Evolutionary conservation across 2,888 invertebrate species (phyloP).

Genomic region (Nomada fabriciana): DNA sequence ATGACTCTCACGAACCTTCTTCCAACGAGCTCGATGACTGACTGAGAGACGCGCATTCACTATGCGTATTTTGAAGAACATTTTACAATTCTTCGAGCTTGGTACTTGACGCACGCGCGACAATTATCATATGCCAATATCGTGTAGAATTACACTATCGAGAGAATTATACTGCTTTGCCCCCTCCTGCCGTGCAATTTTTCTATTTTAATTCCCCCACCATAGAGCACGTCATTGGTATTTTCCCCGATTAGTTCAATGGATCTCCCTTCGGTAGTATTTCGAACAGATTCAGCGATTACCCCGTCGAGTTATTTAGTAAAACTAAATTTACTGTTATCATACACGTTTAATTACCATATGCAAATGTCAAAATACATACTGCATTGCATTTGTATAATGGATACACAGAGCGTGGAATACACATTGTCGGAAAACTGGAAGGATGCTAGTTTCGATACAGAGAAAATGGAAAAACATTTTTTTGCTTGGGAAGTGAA

Average conservation of each 20-base stretch:
- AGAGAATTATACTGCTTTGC: background rate
- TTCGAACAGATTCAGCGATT: background rate
- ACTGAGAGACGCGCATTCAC: slow-evolving; percentile 32
- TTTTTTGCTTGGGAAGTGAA: background rate
- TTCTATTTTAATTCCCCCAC: background rate
- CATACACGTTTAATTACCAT: background rate
- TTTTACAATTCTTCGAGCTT: background rate
- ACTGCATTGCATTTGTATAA: no score
- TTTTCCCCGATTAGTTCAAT: background rate
- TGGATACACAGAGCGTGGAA: background rate
- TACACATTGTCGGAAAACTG: background rate
- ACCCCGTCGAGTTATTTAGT: background rate
- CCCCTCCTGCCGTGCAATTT: background rate
- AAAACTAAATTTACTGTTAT: no score
- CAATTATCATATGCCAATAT: slow-evolving; percentile 14
- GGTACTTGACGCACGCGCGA: slow-evolving; percentile 13
- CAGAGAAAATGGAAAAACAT: background rate
- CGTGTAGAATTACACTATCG: background rate
- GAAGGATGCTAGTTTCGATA: no score
- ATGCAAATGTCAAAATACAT: background rate
- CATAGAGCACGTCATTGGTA: background rate
- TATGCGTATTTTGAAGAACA: slow-evolving; percentile 13
- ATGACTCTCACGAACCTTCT: slow-evolving; percentile 12
- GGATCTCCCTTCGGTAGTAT: background rate
- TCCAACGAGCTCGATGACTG: background rate